Base-by-base conservation (phyloP, 2,113 vertebrate genomes). In the Tichodroma muraria region DNA sequence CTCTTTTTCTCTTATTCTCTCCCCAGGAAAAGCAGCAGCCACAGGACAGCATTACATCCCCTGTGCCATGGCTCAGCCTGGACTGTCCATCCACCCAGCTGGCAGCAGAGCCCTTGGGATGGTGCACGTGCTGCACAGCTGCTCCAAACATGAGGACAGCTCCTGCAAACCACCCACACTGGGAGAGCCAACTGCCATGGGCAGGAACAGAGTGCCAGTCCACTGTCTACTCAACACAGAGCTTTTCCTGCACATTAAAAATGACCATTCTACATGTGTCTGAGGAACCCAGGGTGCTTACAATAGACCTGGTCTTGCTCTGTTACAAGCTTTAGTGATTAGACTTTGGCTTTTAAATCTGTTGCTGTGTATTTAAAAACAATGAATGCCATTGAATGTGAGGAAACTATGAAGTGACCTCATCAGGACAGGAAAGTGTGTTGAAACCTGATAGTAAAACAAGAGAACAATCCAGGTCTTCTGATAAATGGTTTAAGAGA, bases 71-170 rank as follows among this genome's bases (percentile, higher is more conserved):
- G 60, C 45, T 82, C 0, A 0, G 37, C 2, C 3, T 5, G 8
- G 44, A 3, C 44, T 37, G 24, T 14, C 28, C 75, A 38, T 20
- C 6, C 54, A 25, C 37, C 33, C 9, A 2, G 15, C 11, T 82
- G 60, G 4, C 45, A 60, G 45, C 40, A 85, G 70, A 40, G 27
- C 31, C 40, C 4, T 25, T 24, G 61, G 42, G 13, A 23, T 20
- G 59, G 24, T 10, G 21, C 52, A 21, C 0, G 0, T 15, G 28
- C 52, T 45, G 38, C 22, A 33, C 18, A 80, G 42, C 25, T 40
- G 28, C 28, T n/a, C 19, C 5, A 2, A 17, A 33, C 49, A 59
- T 0, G 0, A 8, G n/a, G 13, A 54, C 16, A 20, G 27, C 0
- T 88, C 71, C 80, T 66, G 40, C 31, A 76, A 75, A 44, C 21